Evolutionary conservation across 2,888 invertebrate species (phyloP).

Genomic region (Parnassius orleans): DNA sequence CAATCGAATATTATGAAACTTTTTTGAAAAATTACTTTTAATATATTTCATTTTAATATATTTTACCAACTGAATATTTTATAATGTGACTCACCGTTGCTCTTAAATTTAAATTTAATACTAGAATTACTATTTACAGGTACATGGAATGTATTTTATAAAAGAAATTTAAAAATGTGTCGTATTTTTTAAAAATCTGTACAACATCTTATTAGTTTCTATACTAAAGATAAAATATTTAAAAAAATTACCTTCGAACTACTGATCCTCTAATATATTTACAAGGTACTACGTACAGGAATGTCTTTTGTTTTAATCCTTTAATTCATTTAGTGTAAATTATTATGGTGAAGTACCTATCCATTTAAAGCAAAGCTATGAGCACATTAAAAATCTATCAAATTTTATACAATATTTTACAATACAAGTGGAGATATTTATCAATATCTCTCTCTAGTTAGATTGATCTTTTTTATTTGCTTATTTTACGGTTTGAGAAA

Average conservation of each 20-base stretch:
- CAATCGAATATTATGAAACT: too few relatives aligned
- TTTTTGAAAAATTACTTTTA: too few relatives aligned
- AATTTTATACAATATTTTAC: too few relatives aligned
- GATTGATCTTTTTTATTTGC: too few relatives aligned
- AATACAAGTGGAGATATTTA: too few relatives aligned
- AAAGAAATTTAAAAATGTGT: not conserved
- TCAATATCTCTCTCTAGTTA: too few relatives aligned
- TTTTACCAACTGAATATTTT: not conserved
- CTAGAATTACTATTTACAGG: slow-evolving; percentile 13
- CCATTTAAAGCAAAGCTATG: too few relatives aligned
- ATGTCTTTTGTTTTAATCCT: not conserved
- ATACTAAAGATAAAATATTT: not conserved
- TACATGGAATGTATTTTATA: slow-evolving; percentile 8
- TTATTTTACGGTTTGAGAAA: too few relatives aligned
- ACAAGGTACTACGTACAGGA: not conserved
- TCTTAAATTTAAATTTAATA: not conserved
- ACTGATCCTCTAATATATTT: slow-evolving; percentile 5
- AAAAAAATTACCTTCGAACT: not conserved
- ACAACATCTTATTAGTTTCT: slow-evolving; percentile 4
- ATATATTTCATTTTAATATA: too few relatives aligned
- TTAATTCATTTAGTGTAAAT: too few relatives aligned
- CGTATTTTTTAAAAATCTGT: slow-evolving; percentile 13
- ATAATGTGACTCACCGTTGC: slow-evolving; percentile 4
- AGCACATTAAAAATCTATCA: too few relatives aligned
- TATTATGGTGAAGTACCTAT: too few relatives aligned